These are phyloP conservation scores for Magallana ariakensis DNA, from an alignment of 1,140 invertebrate genomes.

Conservation along the genomic window DNA sequence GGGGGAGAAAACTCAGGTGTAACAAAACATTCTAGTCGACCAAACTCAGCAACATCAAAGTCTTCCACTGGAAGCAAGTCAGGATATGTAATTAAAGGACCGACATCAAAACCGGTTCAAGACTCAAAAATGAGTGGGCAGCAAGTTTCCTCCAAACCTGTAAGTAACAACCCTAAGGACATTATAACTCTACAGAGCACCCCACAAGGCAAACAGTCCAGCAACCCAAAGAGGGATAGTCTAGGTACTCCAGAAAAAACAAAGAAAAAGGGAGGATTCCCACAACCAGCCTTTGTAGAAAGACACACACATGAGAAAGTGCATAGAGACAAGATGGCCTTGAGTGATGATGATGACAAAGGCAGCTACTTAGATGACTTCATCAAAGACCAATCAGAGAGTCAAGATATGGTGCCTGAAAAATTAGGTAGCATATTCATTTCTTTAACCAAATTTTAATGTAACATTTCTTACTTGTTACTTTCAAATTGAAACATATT, in stretches of 20 bases:
- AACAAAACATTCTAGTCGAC: background rate
- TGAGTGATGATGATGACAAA: background rate
- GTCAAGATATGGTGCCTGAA: constrained; percentile 17
- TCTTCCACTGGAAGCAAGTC: background rate
- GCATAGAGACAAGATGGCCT: background rate
- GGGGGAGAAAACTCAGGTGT: background rate
- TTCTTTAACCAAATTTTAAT: no score
- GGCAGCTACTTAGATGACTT: constrained; percentile 31
- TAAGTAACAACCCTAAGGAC: constrained; percentile 39
- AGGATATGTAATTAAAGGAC: background rate
- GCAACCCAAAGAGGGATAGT: background rate
- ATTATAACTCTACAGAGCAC: constrained; percentile 40
- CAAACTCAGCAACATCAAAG: background rate
- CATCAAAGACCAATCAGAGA: background rate
- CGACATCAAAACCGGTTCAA: background rate
- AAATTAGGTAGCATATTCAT: background rate
- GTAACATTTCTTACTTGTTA: no score
- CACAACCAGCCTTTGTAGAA: constrained; percentile 52
- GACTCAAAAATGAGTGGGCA: background rate
- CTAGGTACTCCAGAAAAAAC: background rate
- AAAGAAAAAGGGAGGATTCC: background rate
- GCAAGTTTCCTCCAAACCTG: background rate
- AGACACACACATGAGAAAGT: constrained; percentile 62
- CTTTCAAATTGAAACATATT: no score
- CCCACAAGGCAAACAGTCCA: constrained; percentile 4